Evolutionary conservation across 2,888 invertebrate species (phyloP), one percentile per base, ranked within the genome.

Genomic region (Andrena dorsata): DNA sequence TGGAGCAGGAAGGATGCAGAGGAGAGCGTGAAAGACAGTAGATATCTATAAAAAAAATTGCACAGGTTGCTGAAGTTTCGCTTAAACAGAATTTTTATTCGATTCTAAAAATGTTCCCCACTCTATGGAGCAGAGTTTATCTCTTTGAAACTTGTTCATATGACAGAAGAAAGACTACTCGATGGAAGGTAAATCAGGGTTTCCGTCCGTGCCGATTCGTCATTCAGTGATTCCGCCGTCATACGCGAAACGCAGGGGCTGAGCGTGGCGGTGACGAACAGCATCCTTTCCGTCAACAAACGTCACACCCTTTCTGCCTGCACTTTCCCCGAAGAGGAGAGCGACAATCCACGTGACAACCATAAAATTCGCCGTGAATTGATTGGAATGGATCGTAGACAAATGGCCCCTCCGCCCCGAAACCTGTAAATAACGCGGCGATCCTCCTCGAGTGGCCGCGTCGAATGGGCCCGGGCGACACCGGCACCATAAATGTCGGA

Each of bases 211-310:
- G 41, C 41, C 41, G 23, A 23, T 56, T 56, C 26, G 58, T 70
- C 58, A 41, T 56, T 68, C 68, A 56, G 26, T 56, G 53, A 56
- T 68, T 68, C 35, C 68, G 35, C 23, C 60, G 70, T 70, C 70
- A 47, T 28, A 28, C 47, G 70, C 30, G 47, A 70, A 60, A 60
- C 58, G 30, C 60, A 56, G 53, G 53, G 68, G 32, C 49, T 35
- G 41, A 56, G 70, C 47, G 58, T 60, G n/a, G 56, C n/a, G 5
- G 26, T 60, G 70, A 70, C 41, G 20, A 58, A 70, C 58, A 13
- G 28, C 47, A 60, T 70, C 70, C 70, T 41, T 60, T 70, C 70
- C 58, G 47, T 60, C 41, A 47, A 60, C 70, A 70, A 60, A 30
- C 60, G 41, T 70, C 68, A 56, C 53, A 10, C 35, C 23, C 53